Conservation (phyloP, 2,888 invertebrate genomes). For the Gibbula magus region DNA sequence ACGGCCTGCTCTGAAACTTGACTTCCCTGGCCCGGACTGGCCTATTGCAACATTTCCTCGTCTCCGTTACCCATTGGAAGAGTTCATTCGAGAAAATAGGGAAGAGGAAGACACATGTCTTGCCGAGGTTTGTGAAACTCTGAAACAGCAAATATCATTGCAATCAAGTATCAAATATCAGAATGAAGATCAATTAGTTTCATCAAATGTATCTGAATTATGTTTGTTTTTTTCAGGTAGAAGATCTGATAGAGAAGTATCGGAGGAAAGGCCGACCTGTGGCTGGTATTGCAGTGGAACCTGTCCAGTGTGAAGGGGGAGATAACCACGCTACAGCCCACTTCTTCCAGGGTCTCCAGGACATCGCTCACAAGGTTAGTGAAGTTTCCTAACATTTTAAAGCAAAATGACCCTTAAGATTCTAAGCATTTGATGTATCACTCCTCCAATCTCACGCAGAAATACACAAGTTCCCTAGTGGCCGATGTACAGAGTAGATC, state of each 20-base stretch:
- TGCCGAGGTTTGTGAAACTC: too few relatives aligned
- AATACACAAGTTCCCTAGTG: too few relatives aligned
- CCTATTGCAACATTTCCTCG: slow-evolving; percentile 92
- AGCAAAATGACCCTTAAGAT: too few relatives aligned
- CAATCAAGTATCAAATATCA: too few relatives aligned
- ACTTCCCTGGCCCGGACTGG: slow-evolving; percentile 96
- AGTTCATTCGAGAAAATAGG: slow-evolving; percentile 85
- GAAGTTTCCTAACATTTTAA: not conserved
- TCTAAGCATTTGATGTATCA: too few relatives aligned
- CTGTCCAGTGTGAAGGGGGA: slow-evolving; percentile 98
- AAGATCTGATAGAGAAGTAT: slow-evolving; percentile 84
- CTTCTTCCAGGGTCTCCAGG: slow-evolving; percentile 90
- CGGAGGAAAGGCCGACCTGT: slow-evolving; percentile 83
- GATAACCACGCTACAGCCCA: slow-evolving; percentile 93
- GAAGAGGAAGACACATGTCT: slow-evolving; percentile 87
- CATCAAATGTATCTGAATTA: too few relatives aligned
- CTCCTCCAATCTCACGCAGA: too few relatives aligned
- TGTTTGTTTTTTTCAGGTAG: slow-evolving; percentile 80
- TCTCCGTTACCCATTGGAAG: slow-evolving; percentile 94
- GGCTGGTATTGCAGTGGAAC: slow-evolving; percentile 94
- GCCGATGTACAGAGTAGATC: too few relatives aligned
- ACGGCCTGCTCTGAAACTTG: slow-evolving; percentile 95
- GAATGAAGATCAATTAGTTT: too few relatives aligned
- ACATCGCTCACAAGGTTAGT: slow-evolving; percentile 84
- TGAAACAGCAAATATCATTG: too few relatives aligned